phyloP scores from a whole-genome alignment of 2,113 vertebrate genomes.

The Axis porcinus region DNA sequence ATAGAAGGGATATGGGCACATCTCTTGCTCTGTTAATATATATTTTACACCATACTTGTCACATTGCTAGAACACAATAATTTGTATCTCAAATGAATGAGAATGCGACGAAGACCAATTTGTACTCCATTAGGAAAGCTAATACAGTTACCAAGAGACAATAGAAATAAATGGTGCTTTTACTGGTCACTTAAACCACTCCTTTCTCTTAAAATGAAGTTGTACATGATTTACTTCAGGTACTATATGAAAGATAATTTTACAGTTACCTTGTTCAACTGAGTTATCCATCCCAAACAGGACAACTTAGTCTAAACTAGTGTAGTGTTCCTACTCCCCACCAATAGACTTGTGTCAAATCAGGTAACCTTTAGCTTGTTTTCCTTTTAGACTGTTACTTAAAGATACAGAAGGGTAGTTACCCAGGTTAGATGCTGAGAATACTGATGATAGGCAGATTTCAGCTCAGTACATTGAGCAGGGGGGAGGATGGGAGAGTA shows the following conservation, averaged over 20 bases:
- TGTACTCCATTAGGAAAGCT: neutral
- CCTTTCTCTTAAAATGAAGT: slow-evolving; percentile 16
- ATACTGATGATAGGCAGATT: neutral
- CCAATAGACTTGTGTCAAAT: neutral
- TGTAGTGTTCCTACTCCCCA: neutral
- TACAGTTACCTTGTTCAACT: neutral
- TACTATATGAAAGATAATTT: neutral
- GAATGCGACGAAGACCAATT: neutral
- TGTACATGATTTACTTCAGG: neutral
- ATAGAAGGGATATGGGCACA: neutral
- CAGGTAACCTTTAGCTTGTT: neutral
- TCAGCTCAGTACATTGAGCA: neutral
- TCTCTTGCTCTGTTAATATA: neutral
- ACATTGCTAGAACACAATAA: neutral
- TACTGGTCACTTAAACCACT: neutral
- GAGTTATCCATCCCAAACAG: neutral
- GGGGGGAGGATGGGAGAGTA: neutral
- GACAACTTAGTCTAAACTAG: neutral
- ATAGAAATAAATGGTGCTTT: neutral
- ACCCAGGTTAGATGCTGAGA: neutral
- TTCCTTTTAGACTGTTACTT: neutral
- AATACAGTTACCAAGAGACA: neutral
- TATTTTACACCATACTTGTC: neutral
- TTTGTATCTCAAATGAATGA: neutral
- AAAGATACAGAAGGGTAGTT: neutral